Evolutionary conservation across 2,888 invertebrate genomes (phyloP).

Genomic region (Ischnus inquisitorius): DNA sequence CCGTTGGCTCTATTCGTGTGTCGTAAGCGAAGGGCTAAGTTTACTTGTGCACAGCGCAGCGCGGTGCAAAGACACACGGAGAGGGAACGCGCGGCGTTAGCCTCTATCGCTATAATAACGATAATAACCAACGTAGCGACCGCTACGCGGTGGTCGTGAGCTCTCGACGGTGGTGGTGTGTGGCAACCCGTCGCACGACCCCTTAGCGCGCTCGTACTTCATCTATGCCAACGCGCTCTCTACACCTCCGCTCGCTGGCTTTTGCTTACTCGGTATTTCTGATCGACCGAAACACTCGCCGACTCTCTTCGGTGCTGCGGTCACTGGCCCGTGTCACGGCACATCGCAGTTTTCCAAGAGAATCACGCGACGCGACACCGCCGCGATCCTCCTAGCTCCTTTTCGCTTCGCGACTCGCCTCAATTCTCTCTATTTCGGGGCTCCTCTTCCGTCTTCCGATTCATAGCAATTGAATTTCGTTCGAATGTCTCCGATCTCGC

Average conservation of each 20-base stretch:
- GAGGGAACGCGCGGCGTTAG: not conserved
- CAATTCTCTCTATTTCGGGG: not conserved
- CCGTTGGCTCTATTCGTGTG: slow-evolving; percentile 42
- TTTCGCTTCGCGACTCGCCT: not conserved
- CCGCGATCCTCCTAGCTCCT: not conserved
- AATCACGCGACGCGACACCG: slow-evolving; percentile 17
- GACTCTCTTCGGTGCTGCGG: slow-evolving; percentile 14
- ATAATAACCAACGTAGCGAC: slow-evolving; percentile 46
- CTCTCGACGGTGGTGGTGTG: slow-evolving; percentile 5
- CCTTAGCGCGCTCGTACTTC: slow-evolving; percentile 24
- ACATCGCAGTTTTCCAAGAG: not conserved
- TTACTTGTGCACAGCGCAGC: slow-evolving; percentile 49
- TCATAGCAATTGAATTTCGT: slow-evolving; percentile 8
- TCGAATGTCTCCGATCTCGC: not conserved
- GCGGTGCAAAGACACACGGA: slow-evolving; percentile 2
- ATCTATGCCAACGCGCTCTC: slow-evolving; percentile 18
- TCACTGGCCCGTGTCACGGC: slow-evolving; percentile 46
- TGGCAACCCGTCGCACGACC: slow-evolving; percentile 26
- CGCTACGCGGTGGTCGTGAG: slow-evolving; percentile 3
- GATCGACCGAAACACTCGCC: slow-evolving; percentile 48
- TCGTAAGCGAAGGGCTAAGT: slow-evolving; percentile 71
- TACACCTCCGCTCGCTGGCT: slow-evolving; percentile 2
- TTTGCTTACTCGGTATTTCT: slow-evolving; percentile 47
- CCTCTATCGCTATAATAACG: slow-evolving; percentile 5
- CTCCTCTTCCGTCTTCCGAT: not conserved